phyloP scores from a whole-genome alignment of 2,888 invertebrate species.

The Papilio gigon region DNA sequence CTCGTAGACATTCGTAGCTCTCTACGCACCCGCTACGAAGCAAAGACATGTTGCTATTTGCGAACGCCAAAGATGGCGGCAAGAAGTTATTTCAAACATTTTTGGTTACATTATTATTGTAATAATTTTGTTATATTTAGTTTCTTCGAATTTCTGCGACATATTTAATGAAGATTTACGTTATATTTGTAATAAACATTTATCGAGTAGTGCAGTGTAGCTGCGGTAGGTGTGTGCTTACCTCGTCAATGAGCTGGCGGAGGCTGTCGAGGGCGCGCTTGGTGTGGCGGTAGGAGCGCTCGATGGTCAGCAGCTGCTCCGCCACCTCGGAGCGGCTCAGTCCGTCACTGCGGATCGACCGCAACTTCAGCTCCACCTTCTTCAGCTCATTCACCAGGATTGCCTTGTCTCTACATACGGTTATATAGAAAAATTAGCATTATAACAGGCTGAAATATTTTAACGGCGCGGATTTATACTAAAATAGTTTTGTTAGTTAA shows the following conservation, averaged over 20 bases:
- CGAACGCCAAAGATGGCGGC: not conserved
- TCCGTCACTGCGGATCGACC: conserved; percentile 66
- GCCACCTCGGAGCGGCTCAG: conserved; percentile 65
- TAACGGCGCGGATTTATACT: too few species aligned
- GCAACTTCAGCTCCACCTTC: conserved; percentile 68
- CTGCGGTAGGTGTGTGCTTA: conserved; percentile 49
- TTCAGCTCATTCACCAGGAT: conserved; percentile 71
- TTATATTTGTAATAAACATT: too few species aligned
- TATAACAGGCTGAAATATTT: too few species aligned
- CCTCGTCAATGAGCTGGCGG: conserved; percentile 62
- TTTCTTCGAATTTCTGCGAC: not conserved
- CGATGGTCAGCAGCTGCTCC: conserved; percentile 58
- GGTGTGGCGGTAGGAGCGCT: conserved; percentile 60
- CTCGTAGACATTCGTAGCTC: conserved; percentile 17
- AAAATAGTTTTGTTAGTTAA: too few species aligned
- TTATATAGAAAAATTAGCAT: not conserved
- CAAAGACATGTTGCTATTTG: not conserved
- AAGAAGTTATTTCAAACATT: not conserved
- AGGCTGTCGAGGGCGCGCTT: conserved; percentile 54
- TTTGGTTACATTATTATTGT: not conserved
- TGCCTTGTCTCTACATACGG: conserved; percentile 58
- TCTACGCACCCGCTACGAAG: conserved; percentile 22
- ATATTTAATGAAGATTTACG: too few species aligned
- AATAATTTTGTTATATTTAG: not conserved
- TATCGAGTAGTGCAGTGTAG: too few species aligned